These are phyloP conservation scores for Pogoniulus pusillus DNA, from an alignment of 2,797 vertebrate species.

Conservation along the genomic window DNA sequence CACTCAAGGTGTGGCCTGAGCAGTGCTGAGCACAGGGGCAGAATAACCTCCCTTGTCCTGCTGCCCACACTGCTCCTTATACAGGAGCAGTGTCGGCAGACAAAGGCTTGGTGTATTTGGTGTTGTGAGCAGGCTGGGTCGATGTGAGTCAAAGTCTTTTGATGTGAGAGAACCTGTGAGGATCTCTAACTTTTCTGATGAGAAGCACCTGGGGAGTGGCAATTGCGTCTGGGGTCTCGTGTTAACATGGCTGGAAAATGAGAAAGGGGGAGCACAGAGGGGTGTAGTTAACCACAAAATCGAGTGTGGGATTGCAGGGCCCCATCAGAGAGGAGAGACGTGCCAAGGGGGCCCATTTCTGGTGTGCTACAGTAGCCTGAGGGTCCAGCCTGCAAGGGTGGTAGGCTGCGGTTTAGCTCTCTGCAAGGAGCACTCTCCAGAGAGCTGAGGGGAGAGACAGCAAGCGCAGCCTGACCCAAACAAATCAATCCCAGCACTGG, in stretches of 20 bases:
- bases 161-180: neutral
- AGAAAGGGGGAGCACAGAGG: neutral
- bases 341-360: fast-evolving
- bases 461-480: neutral
- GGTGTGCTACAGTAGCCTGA: fast-evolving
- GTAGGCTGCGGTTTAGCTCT: neutral
- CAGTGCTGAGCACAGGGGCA: no score
- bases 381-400: neutral
- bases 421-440: neutral
- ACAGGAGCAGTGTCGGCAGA: no score
- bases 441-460: neutral
- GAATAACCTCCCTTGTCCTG: no score
- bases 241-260: neutral
- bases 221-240: neutral
- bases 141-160: neutral
- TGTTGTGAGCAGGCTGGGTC: neutral
- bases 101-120: neutral
- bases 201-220: neutral
- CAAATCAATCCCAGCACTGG: neutral
- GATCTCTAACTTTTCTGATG: neutral
- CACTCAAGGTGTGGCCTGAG: no score
- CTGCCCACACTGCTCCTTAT: no score
- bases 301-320: neutral
- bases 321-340: neutral
- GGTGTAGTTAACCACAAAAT: neutral